phyloP scores from a whole-genome alignment of 2,113 vertebrate genomes.

The Bettongia penicillata region DNA sequence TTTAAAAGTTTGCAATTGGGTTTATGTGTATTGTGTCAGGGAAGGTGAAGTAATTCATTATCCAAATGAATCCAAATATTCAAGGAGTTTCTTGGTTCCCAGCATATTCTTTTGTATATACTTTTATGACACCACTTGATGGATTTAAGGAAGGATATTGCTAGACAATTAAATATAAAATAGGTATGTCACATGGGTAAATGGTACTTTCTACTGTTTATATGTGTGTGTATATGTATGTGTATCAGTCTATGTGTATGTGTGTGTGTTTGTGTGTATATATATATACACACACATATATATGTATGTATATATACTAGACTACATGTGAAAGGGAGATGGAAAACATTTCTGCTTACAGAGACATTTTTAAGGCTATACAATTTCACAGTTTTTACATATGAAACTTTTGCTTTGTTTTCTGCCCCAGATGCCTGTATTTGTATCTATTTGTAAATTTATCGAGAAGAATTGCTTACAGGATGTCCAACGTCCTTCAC shows the following conservation, averaged over 20 bases:
- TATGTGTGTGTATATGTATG: no score
- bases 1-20: conserved; percentile 43
- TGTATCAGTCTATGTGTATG: no score
- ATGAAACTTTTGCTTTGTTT: conserved; percentile 36
- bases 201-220: not conserved
- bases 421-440: not conserved
- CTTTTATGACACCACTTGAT: conserved; percentile 24
- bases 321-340: conserved; percentile 18
- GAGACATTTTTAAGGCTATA: conserved; percentile 14
- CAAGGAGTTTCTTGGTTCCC: conserved; percentile 26
- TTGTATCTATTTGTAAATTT: conserved; percentile 44
- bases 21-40: not conserved
- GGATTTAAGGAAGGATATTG: conserved; percentile 21
- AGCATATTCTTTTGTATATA: not conserved
- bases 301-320: not conserved
- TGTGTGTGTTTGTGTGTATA: no score
- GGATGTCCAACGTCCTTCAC: not conserved
- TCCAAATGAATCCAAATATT: conserved; percentile 28
- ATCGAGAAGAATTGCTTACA: not conserved
- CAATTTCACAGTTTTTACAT: conserved; percentile 5
- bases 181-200: not conserved
- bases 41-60: not conserved
- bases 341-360: conserved; percentile 17
- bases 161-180: conserved; percentile 47
- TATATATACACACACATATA: no score